Evolutionary conservation across 2,797 vertebrate species (phyloP), one percentile per base, ranked within the genome.

Genomic region (Onychomys arenicola): DNA sequence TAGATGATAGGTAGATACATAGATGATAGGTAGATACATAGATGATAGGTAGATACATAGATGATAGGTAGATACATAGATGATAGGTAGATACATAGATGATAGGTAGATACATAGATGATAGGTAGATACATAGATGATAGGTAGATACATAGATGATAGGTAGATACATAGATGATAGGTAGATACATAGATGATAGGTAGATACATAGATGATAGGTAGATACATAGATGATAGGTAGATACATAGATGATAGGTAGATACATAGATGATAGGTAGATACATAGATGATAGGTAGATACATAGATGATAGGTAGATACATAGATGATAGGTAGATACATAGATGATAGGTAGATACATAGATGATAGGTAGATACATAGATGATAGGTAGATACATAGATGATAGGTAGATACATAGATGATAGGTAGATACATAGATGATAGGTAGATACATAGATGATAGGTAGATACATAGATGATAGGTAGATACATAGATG

Each of bases 171-270:
- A n/a, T 52, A 11, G 49, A 73, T 2, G n/a, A 37, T 37, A 71
- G 67, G n/a, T 69, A 63, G 0, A 10, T 11, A 63, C 5, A 69
- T 0, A 46, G 2, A n/a, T 19, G 13, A 69, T 0, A 46, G 2
- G 34, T 19, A n/a, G 6, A n/a, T 69, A n/a, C 0, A 19, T 71
- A 71, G 7, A 71, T 3, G 1, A 37, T 21, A 75, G 17, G n/a
- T n/a, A n/a, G n/a, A n/a, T n/a, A n/a, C n/a, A n/a, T 52, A 11
- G 49, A 73, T 2, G n/a, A 37, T 37, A 71, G 67, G n/a, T 69
- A 63, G 0, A 10, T 11, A 63, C 5, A 69, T 0, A 46, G 2
- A n/a, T 19, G 13, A 69, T 0, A 46, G 2, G 34, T 19, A n/a
- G 6, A n/a, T 69, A n/a, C 0, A 19, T 71, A 71, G 7, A 71